These are phyloP conservation scores for Cerastis leucographa DNA, from an alignment of 2,888 invertebrate genomes.

Conservation along the genomic window DNA sequence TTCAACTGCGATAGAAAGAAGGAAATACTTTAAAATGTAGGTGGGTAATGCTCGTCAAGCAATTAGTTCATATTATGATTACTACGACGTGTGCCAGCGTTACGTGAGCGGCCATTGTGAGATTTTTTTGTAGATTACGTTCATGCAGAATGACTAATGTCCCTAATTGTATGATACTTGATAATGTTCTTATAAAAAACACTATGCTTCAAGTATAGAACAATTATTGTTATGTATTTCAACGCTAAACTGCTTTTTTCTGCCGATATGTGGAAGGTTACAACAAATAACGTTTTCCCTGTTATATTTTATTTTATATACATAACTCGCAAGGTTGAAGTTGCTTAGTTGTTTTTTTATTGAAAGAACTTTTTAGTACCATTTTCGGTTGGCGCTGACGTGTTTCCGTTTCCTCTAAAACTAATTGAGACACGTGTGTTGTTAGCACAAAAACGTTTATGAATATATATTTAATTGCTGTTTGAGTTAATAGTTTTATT, in stretches of 20 bases:
- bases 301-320: conserved; percentile 32
- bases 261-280: conserved; percentile 33
- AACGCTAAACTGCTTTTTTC: conserved; percentile 7
- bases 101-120: conserved; percentile 61
- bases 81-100: conserved; percentile 37
- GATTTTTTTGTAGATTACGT: conserved; percentile 58
- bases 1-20: conserved; percentile 53
- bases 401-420: conserved; percentile 60
- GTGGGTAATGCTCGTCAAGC: conserved; percentile 51
- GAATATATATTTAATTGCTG: conserved; percentile 45
- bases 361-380: conserved; percentile 40
- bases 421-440: conserved; percentile 41
- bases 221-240: conserved; percentile 18
- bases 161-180: conserved; percentile 34
- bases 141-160: conserved; percentile 49
- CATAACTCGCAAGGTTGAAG: conserved; percentile 44
- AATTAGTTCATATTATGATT: conserved; percentile 59
- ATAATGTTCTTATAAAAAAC: conserved; percentile 31
- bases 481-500: conserved; percentile 47
- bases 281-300: conserved; percentile 30
- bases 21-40: conserved; percentile 62
- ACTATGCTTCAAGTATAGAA: not conserved
- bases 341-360: conserved; percentile 16
- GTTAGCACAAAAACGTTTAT: conserved; percentile 36
- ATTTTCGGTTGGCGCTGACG: conserved; percentile 25